Conservation (phyloP, 2,888 invertebrate species). For the Synanthedon formicaeformis region DNA sequence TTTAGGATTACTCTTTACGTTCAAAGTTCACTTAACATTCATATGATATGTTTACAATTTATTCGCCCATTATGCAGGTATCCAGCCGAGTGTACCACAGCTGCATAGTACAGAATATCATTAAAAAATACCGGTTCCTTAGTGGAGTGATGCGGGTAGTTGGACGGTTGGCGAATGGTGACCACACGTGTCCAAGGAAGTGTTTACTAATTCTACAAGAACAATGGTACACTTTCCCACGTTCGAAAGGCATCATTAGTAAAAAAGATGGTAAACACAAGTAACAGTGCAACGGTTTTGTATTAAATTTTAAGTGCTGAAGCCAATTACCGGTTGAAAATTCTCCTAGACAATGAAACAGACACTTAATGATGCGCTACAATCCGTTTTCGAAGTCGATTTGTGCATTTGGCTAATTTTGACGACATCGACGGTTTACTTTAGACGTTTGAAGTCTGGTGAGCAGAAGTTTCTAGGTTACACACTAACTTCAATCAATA, state of each 20-base stretch:
- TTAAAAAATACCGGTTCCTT: constrained; percentile 57
- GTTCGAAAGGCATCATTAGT: constrained; percentile 38
- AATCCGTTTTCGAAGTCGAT: background rate
- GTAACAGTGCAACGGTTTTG: constrained; percentile 13
- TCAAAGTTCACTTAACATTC: background rate
- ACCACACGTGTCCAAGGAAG: constrained; percentile 53
- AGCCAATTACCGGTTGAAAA: background rate
- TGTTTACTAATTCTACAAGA: constrained; percentile 50
- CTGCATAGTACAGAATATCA: constrained; percentile 62
- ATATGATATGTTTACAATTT: constrained; percentile 21
- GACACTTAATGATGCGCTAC: background rate
- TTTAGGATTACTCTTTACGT: background rate
- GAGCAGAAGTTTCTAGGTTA: background rate
- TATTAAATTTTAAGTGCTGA: background rate
- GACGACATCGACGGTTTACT: background rate
- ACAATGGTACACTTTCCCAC: constrained; percentile 47
- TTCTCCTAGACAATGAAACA: background rate
- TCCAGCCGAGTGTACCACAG: constrained; percentile 49
- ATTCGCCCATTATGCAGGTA: constrained; percentile 32
- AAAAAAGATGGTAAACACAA: constrained; percentile 41
- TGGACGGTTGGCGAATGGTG: constrained; percentile 41
- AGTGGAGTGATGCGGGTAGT: constrained; percentile 58
- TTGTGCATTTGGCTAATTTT: background rate
- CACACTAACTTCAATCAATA: no score
- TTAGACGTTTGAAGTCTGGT: background rate